Evolutionary conservation across 2,797 vertebrate genomes (phyloP), one percentile per base, ranked within the genome.

Genomic region (Fundulus diaphanus): DNA sequence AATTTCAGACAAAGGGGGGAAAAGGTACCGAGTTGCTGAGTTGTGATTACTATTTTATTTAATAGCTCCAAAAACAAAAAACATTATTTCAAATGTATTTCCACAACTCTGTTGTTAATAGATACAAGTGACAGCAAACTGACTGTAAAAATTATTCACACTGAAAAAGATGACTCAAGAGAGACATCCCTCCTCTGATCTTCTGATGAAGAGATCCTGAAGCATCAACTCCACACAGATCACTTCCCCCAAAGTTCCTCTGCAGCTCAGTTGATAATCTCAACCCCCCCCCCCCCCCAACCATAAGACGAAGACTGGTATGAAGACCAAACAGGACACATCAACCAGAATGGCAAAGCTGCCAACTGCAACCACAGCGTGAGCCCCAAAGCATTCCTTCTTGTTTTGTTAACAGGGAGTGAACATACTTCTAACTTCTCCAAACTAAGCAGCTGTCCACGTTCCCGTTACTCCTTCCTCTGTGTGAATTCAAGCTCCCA

Each of bases 171-270:
- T 29, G 15, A 76, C 52, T 27, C 46, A 15, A 79, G 86, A 91
- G 84, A 90, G 74, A 84, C 87, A 54, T 77, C 66, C 29, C 73
- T 81, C 91, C 85, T 92, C 91, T 90, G 90, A 85, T 87, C 78
- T 83, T 76, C 76, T 40, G 76, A n/a, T n/a, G n/a, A n/a, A n/a
- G n/a, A 76, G 78, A 68, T 82, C 82, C 85, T 77, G 66, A 83
- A 59, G 72, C 84, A 48, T 83, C 70, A 80, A 81, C 63, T 70
- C 76, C 61, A 82, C 7, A 48, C 37, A 67, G 49, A 63, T 56
- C 70, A 72, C 80, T 46, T 73, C 49, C 54, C 48, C 66, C 40
- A 48, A 75, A 33, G 37, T 46, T 7, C 35, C 18, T 24, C 22
- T 20, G 61, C 22, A n/a, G 22, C 63, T 65, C 80, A 52, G 12